Conservation (phyloP, 1,140 invertebrate species). For the Maconellicoccus hirsutus region DNA sequence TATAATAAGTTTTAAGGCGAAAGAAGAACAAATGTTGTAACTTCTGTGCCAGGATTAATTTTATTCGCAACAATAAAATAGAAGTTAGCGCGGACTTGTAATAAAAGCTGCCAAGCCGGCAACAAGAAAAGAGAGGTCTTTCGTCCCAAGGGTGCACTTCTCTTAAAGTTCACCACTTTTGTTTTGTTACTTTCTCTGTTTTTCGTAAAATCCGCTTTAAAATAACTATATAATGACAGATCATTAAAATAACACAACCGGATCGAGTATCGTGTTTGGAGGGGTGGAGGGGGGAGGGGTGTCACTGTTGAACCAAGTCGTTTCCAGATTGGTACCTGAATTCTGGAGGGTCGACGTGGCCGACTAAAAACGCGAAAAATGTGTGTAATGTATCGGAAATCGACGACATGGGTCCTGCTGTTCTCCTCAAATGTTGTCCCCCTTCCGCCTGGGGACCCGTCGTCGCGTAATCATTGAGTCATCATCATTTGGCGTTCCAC, state of each 20-base stretch:
- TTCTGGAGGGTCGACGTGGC: not conserved
- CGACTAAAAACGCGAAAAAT: not conserved
- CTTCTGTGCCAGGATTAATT: constrained; percentile 3
- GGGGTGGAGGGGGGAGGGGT: too few relatives aligned
- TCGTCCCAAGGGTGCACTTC: not conserved
- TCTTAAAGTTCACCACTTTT: constrained; percentile 5
- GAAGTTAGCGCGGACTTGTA: constrained; percentile 2
- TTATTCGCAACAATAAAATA: constrained; percentile 9
- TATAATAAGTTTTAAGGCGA: constrained; percentile 9
- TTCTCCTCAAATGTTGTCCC: too few relatives aligned
- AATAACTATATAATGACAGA: not conserved
- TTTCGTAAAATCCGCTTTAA: not conserved
- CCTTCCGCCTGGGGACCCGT: too few relatives aligned
- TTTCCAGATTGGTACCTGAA: not conserved
- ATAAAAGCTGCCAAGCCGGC: constrained; percentile 6
- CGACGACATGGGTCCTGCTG: not conserved
- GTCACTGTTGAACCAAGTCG: too few relatives aligned
- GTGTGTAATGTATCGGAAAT: constrained; percentile 17
- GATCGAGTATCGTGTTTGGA: not conserved
- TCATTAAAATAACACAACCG: not conserved
- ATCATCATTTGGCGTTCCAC: constrained; percentile 20
- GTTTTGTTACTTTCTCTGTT: not conserved
- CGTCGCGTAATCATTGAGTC: constrained; percentile 5
- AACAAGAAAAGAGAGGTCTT: constrained; percentile 3
- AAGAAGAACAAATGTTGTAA: constrained; percentile 9